Conservation (phyloP, 92 coral and sea anemone species). For the Phymanthus crucifer region DNA sequence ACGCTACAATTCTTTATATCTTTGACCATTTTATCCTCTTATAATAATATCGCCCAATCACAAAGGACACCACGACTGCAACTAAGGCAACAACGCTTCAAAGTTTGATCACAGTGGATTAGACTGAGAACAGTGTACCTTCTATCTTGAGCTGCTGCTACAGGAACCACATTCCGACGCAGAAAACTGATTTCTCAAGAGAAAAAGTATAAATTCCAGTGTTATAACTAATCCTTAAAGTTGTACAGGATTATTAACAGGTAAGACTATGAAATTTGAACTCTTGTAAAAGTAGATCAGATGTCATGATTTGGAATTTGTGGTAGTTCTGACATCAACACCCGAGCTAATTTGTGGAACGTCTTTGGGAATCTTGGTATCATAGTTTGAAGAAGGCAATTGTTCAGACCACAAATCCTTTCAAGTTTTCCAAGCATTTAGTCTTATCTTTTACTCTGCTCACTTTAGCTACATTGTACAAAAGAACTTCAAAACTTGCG, state of each 20-base stretch:
- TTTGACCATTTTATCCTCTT: conserved; percentile 34
- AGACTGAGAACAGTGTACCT: neutral
- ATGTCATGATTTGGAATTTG: conserved; percentile 1
- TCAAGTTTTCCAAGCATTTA: neutral
- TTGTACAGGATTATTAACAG: neutral
- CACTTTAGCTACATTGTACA: neutral
- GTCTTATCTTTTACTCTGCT: neutral
- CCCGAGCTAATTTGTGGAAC: neutral
- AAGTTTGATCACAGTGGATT: conserved; percentile 20
- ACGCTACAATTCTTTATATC: conserved; percentile 53
- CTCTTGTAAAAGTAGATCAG: conserved; percentile 9
- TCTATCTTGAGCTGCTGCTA: neutral
- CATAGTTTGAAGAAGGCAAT: neutral
- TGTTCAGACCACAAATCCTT: neutral
- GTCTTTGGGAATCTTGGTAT: neutral
- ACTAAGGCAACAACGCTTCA: conserved; percentile 9
- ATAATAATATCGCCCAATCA: conserved; percentile 26
- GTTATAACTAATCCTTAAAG: neutral
- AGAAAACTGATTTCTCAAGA: neutral
- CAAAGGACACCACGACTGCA: neutral
- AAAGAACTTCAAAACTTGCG: neutral
- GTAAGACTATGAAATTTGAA: conserved; percentile 21
- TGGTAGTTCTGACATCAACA: conserved; percentile 2
- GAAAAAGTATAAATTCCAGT: neutral
- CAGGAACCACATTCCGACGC: neutral